phyloP scores from a whole-genome alignment of 2,113 vertebrate species.

The Grus americana region DNA sequence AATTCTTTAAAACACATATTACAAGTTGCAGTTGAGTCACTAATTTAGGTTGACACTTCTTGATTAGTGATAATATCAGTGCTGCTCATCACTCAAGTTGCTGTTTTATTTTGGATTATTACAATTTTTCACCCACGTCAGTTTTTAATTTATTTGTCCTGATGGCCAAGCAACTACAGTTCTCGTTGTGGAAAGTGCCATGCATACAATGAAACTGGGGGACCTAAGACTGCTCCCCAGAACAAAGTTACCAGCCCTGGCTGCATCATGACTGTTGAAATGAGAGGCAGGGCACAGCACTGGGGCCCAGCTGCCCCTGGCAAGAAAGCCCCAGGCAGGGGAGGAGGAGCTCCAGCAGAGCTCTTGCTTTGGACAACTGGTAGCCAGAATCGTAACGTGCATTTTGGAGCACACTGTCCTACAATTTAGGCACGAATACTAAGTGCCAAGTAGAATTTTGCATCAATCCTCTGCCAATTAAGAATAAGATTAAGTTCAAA shows the following conservation, averaged over 20 bases:
- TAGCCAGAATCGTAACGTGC: background rate
- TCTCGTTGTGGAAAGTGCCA: background rate
- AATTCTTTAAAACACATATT: background rate
- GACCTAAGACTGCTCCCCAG: background rate
- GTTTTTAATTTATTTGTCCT: background rate
- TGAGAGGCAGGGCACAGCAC: background rate
- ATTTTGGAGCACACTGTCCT: background rate
- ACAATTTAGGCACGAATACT: background rate
- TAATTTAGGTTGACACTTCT: background rate
- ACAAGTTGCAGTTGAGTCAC: background rate
- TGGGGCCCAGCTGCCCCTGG: background rate
- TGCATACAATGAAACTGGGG: background rate
- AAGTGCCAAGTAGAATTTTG: background rate
- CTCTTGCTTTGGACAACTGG: background rate
- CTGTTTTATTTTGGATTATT: background rate
- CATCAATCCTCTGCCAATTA: background rate
- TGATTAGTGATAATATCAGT: background rate
- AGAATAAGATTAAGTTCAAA: background rate
- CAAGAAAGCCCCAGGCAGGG: background rate
- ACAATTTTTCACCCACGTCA: rapidly evolving
- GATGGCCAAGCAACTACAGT: background rate
- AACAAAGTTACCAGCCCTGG: background rate
- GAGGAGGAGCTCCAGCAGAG: background rate
- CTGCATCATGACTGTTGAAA: background rate
- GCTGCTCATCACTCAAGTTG: background rate